These are phyloP conservation scores for Mallotus villosus DNA, from an alignment of 2,797 vertebrate species.

Conservation along the genomic window DNA sequence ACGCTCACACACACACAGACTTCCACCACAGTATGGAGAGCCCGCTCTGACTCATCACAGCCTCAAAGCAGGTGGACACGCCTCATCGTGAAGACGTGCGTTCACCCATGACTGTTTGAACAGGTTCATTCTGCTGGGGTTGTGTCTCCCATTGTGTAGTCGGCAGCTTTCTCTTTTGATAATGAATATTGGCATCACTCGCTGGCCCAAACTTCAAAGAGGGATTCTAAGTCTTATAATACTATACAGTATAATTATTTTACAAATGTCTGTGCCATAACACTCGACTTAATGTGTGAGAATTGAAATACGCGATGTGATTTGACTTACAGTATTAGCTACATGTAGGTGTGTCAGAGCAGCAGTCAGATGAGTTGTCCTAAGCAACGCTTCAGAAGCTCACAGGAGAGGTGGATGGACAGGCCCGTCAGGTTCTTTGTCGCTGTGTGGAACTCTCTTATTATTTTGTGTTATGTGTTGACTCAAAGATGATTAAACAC, in stretches of 20 bases:
- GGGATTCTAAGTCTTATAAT: conserved; percentile 33
- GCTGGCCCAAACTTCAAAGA: conserved; percentile 49
- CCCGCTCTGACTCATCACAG: conserved; percentile 72
- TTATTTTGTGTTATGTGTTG: no score
- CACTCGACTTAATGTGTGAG: background rate
- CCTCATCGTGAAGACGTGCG: conserved; percentile 73
- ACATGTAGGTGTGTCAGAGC: no score
- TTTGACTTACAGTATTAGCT: no score
- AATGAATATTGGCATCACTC: conserved; percentile 43
- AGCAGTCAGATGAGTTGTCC: no score
- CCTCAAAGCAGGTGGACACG: conserved; percentile 62
- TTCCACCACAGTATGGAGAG: conserved; percentile 30
- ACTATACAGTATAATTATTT: conserved; percentile 16
- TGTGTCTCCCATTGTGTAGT: conserved; percentile 43
- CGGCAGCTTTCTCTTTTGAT: conserved; percentile 39
- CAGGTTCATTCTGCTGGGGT: conserved; percentile 69
- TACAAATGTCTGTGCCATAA: background rate
- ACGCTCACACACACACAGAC: conserved; percentile 18
- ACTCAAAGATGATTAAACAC: no score
- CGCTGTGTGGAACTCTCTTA: no score
- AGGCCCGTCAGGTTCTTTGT: no score
- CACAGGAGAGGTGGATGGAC: no score
- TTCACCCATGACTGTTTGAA: conserved; percentile 69
- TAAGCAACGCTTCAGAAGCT: no score
- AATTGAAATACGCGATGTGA: background rate